Evolutionary conservation across 2,113 vertebrate genomes (phyloP).

Genomic region (Dasypus novemcinctus): DNA sequence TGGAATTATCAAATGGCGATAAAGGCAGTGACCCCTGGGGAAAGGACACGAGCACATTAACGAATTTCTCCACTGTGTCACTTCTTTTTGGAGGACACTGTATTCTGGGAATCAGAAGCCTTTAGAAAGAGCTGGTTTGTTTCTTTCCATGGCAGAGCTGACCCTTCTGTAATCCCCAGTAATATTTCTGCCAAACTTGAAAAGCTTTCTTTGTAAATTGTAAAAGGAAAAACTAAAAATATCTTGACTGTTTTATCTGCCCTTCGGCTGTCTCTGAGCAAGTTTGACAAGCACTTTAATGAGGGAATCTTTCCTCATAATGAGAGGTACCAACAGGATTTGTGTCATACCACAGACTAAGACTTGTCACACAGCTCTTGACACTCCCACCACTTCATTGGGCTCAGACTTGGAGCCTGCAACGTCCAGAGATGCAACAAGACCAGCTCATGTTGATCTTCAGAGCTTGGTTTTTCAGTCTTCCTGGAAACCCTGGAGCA

Average conservation of each 20-base stretch:
- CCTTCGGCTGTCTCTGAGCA: conserved; percentile 60
- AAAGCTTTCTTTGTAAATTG: conserved; percentile 39
- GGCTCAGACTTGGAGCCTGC: neutral
- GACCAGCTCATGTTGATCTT: neutral
- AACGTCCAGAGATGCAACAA: neutral
- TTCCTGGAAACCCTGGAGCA: conserved; percentile 7
- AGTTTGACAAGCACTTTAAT: conserved; percentile 50
- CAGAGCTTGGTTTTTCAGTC: neutral
- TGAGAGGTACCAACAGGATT: neutral
- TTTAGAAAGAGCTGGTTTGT: neutral
- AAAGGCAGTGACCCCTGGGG: neutral
- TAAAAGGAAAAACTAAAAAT: conserved; percentile 68
- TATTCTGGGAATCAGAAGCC: neutral
- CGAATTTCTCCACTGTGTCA: neutral
- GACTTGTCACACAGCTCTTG: neutral
- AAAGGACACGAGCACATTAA: neutral
- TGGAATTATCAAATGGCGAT: neutral
- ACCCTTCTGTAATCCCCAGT: neutral
- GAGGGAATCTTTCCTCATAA: conserved; percentile 9
- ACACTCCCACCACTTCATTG: neutral
- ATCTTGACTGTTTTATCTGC: conserved; percentile 36
- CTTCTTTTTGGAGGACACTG: neutral
- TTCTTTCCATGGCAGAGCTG: conserved; percentile 27
- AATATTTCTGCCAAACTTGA: conserved; percentile 49
- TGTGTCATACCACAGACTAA: neutral